A percentile compares a stretch with the other conserved stretches of the same genome.
These are phyloP conservation scores for Hydrozoanthus tunicans DNA, from an alignment of 64 coral and sea anemone species.

Conservation along the genomic window DNA sequence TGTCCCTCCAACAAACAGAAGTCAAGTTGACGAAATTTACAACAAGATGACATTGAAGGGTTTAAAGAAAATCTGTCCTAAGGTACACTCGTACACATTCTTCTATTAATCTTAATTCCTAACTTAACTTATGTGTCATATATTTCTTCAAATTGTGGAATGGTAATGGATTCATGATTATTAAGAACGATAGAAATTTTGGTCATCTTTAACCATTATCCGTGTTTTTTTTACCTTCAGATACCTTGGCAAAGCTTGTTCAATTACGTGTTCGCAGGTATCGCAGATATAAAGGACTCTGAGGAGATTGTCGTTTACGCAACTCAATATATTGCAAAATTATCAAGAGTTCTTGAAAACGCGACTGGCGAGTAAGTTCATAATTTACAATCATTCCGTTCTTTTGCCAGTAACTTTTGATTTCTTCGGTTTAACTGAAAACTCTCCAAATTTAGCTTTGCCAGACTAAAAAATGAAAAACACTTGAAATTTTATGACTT, in stretches of 20 bases:
- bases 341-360: conserved; percentile 62
- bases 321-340: conserved; percentile 61
- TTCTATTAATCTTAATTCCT: neutral
- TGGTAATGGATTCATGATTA: no score
- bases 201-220: neutral
- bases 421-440: neutral
- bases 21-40: conserved; percentile 84
- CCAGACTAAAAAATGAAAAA: no score
- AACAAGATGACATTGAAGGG: conserved; percentile 76
- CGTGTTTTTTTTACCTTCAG: conserved; percentile 20
- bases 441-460: no score
- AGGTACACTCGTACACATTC: conserved; percentile 20
- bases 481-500: no score
- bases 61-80: conserved; percentile 42
- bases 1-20: conserved; percentile 79
- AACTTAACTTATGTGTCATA: neutral
- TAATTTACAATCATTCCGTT: neutral
- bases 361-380: conserved; percentile 55
- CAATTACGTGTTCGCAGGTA: conserved; percentile 38
- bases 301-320: conserved; percentile 85
- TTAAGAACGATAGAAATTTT: neutral
- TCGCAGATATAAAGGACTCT: conserved; percentile 49
- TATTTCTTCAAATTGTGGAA: neutral
- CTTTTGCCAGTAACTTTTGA: neutral
- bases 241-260: conserved; percentile 70